Evolutionary conservation across 2,113 vertebrate species (phyloP).

Genomic region (Mandrillus leucophaeus): DNA sequence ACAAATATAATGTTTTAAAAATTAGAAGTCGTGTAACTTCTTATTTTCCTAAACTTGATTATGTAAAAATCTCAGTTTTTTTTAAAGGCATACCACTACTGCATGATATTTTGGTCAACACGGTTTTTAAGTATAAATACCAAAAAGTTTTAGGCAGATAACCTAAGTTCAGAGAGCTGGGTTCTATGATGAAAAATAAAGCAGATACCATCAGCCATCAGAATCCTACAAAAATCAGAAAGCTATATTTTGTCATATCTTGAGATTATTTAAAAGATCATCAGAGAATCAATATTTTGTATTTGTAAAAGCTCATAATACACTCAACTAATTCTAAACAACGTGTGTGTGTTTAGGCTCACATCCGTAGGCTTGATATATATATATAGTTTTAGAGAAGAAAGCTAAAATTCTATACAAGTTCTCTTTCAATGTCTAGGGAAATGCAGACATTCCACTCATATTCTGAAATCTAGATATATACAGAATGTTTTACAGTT

Average conservation of each 20-base stretch:
- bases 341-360: background rate
- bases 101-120: background rate
- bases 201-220: background rate
- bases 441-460: background rate
- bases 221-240: background rate
- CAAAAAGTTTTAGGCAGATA: background rate
- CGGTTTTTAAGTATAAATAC: background rate
- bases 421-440: background rate
- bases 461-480: background rate
- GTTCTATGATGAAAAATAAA: background rate
- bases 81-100: background rate
- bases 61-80: background rate
- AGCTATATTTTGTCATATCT: background rate
- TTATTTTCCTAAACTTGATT: background rate
- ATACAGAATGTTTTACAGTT: background rate
- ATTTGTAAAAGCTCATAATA: background rate
- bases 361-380: background rate
- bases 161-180: background rate
- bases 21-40: background rate
- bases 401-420: background rate
- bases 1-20: background rate
- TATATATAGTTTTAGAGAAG: background rate
- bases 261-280: background rate
- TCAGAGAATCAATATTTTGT: background rate
- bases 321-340: background rate